Base-by-base conservation (phyloP, 2,888 invertebrate species). In the Neoitamus cyanurus region DNA sequence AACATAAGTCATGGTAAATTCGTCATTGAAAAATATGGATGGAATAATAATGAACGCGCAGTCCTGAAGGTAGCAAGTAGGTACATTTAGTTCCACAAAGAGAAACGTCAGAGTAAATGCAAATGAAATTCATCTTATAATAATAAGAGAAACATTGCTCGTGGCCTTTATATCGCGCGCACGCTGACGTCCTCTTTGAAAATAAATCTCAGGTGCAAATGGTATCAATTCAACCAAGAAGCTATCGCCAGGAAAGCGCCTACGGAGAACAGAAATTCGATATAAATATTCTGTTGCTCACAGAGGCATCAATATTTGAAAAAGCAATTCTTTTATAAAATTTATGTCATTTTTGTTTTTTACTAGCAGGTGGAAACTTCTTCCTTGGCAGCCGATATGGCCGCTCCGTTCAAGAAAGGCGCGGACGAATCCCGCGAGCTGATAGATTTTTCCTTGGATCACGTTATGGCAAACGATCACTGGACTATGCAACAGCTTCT, bases 331-430 rank as follows among this genome's bases (percentile, higher is more conserved):
- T 80, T 80, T 34, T 80, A 58, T 20, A 58, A 58, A 58, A 58
- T 58, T 58, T 58, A 58, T 58, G 25, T 20, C 20, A 31, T 58
- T 20, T 48, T 34, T 31, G 9, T 34, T 9, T 9, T 68, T 20
- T 34, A 25, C 31, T 75, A 37, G 70, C 70, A 70, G 70, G 13
- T 20, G 58, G 58, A 58, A 25, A 58, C 20, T 92, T 92, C 88
- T 92, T 91, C 88, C 90, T 92, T 85, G 92, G 92, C 83, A 92
- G 92, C 75, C 90, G 92, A 13, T 92, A 92, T 87, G 92, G 92
- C 13, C 89, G 92, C 68, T 91, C 92, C 1, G 87, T 31, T 85
- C 88, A 15, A 87, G 89, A 89, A 46, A 88, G 90, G 2, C 90
- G 90, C 84, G 88, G 90, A 30, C 88, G 90, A 15, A 88, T 91